phyloP scores from a whole-genome alignment of 30 jellyfish, hydroid and myxozoan species.

The Phacellophora camtschatica region DNA sequence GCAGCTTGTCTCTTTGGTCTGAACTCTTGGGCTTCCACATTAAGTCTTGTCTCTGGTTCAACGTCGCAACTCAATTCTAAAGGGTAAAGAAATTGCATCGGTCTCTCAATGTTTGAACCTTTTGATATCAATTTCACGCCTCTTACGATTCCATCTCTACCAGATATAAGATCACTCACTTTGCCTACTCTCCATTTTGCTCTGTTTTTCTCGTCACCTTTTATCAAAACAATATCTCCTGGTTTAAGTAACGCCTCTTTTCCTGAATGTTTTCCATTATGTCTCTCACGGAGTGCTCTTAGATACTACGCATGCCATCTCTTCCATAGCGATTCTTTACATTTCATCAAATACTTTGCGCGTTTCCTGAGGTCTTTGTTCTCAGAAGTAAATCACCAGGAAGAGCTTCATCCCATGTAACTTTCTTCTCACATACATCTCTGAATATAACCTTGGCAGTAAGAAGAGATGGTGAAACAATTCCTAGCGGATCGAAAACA shows the following conservation, averaged over 20 bases:
- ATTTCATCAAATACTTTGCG: too few relatives aligned
- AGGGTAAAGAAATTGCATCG: not conserved
- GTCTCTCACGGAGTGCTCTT: too few relatives aligned
- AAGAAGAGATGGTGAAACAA: too few relatives aligned
- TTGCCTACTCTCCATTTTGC: not conserved
- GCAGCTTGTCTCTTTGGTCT: not conserved
- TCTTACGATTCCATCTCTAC: not conserved
- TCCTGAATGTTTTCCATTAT: not conserved
- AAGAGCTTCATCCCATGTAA: too few relatives aligned
- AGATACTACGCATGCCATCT: too few relatives aligned
- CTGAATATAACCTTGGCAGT: too few relatives aligned
- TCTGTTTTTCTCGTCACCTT: not conserved
- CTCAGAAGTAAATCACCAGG: too few relatives aligned
- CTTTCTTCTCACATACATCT: too few relatives aligned
- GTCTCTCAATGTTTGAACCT: not conserved
- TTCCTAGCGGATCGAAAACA: too few relatives aligned
- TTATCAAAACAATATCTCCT: not conserved
- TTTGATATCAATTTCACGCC: not conserved
- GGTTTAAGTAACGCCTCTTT: not conserved
- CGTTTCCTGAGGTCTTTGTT: constrained; percentile 10
- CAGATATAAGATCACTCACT: not conserved
- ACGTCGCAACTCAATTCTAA: not conserved
- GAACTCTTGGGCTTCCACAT: not conserved
- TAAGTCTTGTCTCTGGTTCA: not conserved
- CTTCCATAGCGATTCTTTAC: constrained; percentile 40